Conservation (phyloP, 2,113 vertebrate species). For the Elanus axillaris region DNA sequence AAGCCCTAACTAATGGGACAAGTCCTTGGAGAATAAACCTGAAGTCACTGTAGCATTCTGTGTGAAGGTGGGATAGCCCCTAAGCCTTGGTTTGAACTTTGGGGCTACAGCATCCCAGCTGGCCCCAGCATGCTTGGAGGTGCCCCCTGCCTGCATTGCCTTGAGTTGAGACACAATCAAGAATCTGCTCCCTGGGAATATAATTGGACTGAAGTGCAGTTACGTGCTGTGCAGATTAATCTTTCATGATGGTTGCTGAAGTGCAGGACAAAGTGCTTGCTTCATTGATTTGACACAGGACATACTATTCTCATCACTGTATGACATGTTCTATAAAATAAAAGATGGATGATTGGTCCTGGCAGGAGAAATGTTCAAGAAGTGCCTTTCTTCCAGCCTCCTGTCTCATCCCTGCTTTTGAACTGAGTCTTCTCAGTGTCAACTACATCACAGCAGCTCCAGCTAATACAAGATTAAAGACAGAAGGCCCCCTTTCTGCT, state of each 20-base stretch:
- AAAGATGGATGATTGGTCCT: constrained; percentile 12
- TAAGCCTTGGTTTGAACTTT: background rate
- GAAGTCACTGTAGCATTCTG: background rate
- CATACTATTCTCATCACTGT: constrained; percentile 24
- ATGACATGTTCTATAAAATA: constrained; percentile 20
- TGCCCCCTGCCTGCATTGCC: background rate
- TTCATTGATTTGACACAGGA: constrained; percentile 56
- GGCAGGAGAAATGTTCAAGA: background rate
- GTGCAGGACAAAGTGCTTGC: background rate
- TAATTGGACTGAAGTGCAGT: background rate
- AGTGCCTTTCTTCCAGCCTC: background rate
- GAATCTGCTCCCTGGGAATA: constrained; percentile 6
- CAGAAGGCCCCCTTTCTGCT: background rate
- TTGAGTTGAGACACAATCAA: background rate
- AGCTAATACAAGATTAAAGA: background rate
- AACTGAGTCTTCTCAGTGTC: background rate
- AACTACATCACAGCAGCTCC: background rate
- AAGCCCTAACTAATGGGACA: background rate
- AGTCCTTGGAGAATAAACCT: background rate
- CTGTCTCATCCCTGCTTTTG: background rate
- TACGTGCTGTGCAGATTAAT: background rate
- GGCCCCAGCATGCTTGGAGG: background rate
- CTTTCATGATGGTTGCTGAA: constrained; percentile 11
- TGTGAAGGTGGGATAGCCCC: background rate
- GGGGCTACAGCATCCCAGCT: background rate